Conservation (phyloP, 2,113 vertebrate genomes). For the Clupea harengus region DNA sequence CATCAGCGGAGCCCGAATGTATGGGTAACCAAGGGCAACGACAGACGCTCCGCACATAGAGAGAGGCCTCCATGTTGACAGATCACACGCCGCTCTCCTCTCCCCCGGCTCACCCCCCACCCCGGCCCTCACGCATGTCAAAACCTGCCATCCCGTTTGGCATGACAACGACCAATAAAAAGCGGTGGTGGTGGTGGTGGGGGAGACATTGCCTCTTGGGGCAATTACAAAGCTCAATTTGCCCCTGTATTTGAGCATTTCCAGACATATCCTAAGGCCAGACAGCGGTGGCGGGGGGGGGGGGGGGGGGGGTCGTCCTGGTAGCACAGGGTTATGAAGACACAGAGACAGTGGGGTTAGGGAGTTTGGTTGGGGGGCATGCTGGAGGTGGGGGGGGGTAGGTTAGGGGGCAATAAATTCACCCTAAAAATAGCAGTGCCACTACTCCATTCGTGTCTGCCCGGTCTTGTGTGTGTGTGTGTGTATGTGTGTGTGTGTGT, state of each 20-base stretch:
- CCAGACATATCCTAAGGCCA: constrained; percentile 41
- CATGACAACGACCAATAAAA: constrained; percentile 52
- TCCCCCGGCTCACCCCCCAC: not conserved
- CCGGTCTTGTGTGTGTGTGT: no score
- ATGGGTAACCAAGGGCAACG: not conserved
- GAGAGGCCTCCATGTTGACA: constrained; percentile 2
- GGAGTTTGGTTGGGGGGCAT: not conserved
- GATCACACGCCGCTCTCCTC: not conserved
- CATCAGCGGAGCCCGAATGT: not conserved
- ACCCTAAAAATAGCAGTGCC: not conserved
- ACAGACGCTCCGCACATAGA: not conserved
- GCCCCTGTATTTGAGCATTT: constrained; percentile 50
- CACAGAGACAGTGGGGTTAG: not conserved
- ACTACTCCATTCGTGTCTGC: not conserved
- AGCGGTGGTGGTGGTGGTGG: not conserved
- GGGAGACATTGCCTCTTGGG: constrained; percentile 35
- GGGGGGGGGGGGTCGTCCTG: not conserved
- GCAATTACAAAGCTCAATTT: constrained; percentile 56
- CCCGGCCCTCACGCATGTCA: constrained; percentile 44
- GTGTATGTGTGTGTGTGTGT: no score
- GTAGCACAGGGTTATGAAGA: constrained; percentile 1
- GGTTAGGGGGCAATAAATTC: not conserved
- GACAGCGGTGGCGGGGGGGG: constrained; percentile 11
- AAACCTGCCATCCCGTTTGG: constrained; percentile 59
- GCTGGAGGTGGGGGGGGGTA: not conserved